Evolutionary conservation across 2,888 invertebrate species (phyloP).

Genomic region (Drosophila yooni): DNA sequence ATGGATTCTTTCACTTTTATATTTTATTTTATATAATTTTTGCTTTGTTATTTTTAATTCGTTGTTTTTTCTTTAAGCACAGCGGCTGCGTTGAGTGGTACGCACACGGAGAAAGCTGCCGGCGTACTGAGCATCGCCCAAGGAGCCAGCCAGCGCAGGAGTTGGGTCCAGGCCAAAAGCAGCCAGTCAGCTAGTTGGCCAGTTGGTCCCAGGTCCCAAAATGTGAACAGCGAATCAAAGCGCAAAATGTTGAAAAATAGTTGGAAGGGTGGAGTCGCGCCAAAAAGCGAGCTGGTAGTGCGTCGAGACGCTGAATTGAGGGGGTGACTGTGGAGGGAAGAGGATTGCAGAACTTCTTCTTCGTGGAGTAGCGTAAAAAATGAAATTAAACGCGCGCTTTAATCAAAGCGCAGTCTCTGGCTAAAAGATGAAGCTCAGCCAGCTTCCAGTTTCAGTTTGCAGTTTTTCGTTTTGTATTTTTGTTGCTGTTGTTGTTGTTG

Average conservation of each 20-base stretch:
- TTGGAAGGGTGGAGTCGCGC: constrained; percentile 72
- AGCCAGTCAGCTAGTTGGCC: constrained; percentile 29
- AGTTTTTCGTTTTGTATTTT: constrained; percentile 32
- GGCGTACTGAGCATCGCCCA: constrained; percentile 76
- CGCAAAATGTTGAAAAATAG: constrained; percentile 66
- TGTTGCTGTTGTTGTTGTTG: constrained; percentile 16
- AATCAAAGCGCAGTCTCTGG: constrained; percentile 65
- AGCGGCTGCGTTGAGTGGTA: constrained; percentile 69
- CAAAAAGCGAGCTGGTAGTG: constrained; percentile 11
- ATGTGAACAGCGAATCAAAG: constrained; percentile 79
- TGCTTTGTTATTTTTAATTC: constrained; percentile 24
- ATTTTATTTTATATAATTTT: constrained; percentile 9
- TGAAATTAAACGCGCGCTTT: constrained; percentile 82
- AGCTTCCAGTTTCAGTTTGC: constrained; percentile 40
- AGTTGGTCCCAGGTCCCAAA: constrained; percentile 50
- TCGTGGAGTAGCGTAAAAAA: constrained; percentile 79
- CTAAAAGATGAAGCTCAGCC: constrained; percentile 54
- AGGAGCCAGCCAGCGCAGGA: constrained; percentile 64
- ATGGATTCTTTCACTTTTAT: constrained; percentile 34
- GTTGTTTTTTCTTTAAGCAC: constrained; percentile 18
- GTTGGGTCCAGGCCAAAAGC: constrained; percentile 48
- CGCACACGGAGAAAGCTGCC: constrained; percentile 81
- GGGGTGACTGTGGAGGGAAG: neutral
- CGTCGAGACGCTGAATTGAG: neutral
- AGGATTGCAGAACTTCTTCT: constrained; percentile 20